phyloP scores from a whole-genome alignment of 35 echinoderm and acorn worm species.

The Patiria miniata region DNA sequence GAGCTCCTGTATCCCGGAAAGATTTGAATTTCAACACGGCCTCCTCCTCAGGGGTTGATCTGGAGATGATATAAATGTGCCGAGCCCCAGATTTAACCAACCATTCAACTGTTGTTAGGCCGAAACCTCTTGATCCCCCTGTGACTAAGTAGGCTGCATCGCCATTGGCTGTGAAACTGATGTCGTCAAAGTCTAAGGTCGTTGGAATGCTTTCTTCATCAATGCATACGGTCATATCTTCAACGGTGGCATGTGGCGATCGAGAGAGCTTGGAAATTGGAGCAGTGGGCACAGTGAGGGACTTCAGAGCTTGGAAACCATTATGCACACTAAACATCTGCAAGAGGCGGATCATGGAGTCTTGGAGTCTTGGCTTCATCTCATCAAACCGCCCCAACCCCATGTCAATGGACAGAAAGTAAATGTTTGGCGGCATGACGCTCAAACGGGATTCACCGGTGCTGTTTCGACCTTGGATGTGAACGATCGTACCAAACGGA shows the following conservation, averaged over 20 bases:
- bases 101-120: conserved; percentile 84
- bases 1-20: conserved; percentile 82
- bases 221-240: conserved; percentile 80
- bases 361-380: conserved; percentile 85
- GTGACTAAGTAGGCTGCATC: conserved; percentile 90
- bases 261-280: conserved; percentile 88
- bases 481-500: conserved; percentile 91
- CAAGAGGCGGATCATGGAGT: conserved; percentile 84
- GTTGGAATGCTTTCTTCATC: conserved; percentile 89
- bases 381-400: conserved; percentile 76
- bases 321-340: conserved; percentile 96
- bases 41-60: conserved; percentile 85
- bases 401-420: conserved; percentile 90
- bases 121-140: conserved; percentile 92
- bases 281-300: conserved; percentile 85
- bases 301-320: conserved; percentile 89
- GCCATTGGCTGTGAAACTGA: conserved; percentile 71
- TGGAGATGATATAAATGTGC: conserved; percentile 84
- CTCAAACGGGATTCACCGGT: conserved; percentile 66
- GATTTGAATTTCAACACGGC: conserved; percentile 83
- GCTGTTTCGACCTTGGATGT: conserved; percentile 77
- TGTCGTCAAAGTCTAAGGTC: conserved; percentile 91
- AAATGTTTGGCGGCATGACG: conserved; percentile 81
- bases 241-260: conserved; percentile 73
- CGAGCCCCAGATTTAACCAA: conserved; percentile 82